Conservation (phyloP, 2,888 invertebrate genomes). For the Phrixothrix hirtus region DNA sequence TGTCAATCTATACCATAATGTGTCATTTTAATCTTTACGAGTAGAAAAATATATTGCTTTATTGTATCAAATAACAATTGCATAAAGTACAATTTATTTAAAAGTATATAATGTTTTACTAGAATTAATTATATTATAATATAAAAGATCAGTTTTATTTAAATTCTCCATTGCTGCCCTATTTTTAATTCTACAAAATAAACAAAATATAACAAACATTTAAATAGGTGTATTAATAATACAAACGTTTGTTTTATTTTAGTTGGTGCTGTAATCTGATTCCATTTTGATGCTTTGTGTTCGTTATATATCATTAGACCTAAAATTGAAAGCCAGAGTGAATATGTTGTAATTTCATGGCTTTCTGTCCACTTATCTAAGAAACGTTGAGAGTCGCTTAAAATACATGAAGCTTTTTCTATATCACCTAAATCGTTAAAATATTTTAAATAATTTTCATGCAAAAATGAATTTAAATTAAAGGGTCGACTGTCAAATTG, state of each 20-base stretch:
- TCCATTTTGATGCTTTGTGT: slow-evolving; percentile 72
- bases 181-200: slow-evolving; percentile 20
- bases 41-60: no score
- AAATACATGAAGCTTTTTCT: slow-evolving; percentile 63
- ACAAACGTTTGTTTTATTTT: slow-evolving; percentile 44
- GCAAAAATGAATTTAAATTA: slow-evolving; percentile 69
- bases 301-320: slow-evolving; percentile 74
- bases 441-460: slow-evolving; percentile 74
- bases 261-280: slow-evolving; percentile 65
- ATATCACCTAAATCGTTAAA: slow-evolving; percentile 68
- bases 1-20: no score
- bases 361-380: slow-evolving; percentile 67
- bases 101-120: slow-evolving; percentile 38
- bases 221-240: not conserved
- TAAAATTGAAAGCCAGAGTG: slow-evolving; percentile 66
- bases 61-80: no score
- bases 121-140: slow-evolving; percentile 44
- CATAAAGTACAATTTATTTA: slow-evolving; percentile 4
- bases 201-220: not conserved
- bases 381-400: slow-evolving; percentile 74
- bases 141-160: slow-evolving; percentile 41
- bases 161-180: slow-evolving; percentile 19
- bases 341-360: slow-evolving; percentile 54
- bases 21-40: no score
- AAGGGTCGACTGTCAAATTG: slow-evolving; percentile 69